Evolutionary conservation across 2,888 invertebrate genomes (phyloP).

Genomic region (Agrochola lychnidis): DNA sequence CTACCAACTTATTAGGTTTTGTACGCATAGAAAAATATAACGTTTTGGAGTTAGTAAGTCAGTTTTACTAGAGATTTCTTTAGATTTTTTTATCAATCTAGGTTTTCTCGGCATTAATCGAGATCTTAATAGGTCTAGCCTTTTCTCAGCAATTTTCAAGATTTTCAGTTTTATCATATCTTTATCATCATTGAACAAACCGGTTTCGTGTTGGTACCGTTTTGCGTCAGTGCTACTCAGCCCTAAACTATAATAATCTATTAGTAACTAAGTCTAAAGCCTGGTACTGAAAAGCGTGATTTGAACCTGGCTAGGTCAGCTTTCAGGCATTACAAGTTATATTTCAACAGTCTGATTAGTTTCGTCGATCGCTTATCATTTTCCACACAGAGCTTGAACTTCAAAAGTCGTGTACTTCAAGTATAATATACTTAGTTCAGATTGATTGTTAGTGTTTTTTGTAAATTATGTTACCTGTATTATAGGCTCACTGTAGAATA

Average conservation of each 20-base stretch:
- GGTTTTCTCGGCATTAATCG: not conserved
- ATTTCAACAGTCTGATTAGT: constrained; percentile 6
- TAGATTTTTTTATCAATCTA: not conserved
- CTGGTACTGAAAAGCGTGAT: constrained; percentile 45
- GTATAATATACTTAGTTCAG: not conserved
- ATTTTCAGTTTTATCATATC: not conserved
- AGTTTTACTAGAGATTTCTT: too few species aligned
- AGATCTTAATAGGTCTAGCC: too few species aligned
- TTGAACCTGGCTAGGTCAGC: not conserved
- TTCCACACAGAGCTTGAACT: not conserved
- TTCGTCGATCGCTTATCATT: not conserved
- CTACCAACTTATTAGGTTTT: not conserved
- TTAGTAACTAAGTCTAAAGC: not conserved
- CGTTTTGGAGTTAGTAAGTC: not conserved
- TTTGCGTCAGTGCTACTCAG: constrained; percentile 1
- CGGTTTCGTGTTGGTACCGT: not conserved
- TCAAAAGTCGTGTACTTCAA: not conserved
- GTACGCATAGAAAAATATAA: too few species aligned
- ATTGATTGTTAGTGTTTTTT: not conserved
- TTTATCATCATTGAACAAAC: not conserved
- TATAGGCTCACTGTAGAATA: not conserved
- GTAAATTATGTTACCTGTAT: not conserved
- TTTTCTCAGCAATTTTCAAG: not conserved
- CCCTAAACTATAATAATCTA: constrained; percentile 18
- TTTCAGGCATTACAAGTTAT: constrained; percentile 5